Evolutionary conservation across 2,888 invertebrate genomes (phyloP).

Genomic region (Apamea epomidion): DNA sequence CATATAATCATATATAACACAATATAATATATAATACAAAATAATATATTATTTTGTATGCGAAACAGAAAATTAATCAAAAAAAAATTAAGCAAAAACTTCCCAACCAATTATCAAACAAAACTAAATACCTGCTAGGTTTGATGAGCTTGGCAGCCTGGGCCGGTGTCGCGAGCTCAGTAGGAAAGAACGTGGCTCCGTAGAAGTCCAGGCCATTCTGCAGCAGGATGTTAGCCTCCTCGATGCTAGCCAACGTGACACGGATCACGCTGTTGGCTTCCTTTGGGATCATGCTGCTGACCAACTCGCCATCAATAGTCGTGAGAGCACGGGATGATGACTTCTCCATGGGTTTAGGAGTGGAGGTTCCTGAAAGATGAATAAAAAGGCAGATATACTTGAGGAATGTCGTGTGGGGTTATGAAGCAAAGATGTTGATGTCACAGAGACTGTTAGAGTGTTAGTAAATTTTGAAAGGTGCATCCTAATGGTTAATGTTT

Average conservation of each 20-base stretch:
- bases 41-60: no score
- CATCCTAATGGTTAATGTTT: constrained; percentile 24
- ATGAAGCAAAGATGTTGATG: constrained; percentile 6
- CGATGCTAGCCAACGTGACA: constrained; percentile 93
- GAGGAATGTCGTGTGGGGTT: neutral
- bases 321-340: constrained; percentile 82
- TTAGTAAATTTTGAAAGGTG: constrained; percentile 49
- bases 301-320: constrained; percentile 86
- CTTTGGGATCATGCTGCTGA: constrained; percentile 88
- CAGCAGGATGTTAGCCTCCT: constrained; percentile 94
- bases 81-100: neutral
- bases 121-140: constrained; percentile 82
- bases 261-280: constrained; percentile 93
- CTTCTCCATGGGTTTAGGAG: constrained; percentile 85
- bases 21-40: no score
- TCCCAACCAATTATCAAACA: neutral
- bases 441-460: neutral
- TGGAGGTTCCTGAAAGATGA: constrained; percentile 81
- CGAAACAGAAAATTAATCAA: no score
- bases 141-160: constrained; percentile 91
- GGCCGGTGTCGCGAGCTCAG: constrained; percentile 93
- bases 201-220: constrained; percentile 97
- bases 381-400: neutral
- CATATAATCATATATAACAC: no score
- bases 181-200: constrained; percentile 96